A percentile compares a stretch with the other conserved stretches of the same genome.
Conservation (phyloP, 1,140 invertebrate genomes). For the Battus philenor region DNA sequence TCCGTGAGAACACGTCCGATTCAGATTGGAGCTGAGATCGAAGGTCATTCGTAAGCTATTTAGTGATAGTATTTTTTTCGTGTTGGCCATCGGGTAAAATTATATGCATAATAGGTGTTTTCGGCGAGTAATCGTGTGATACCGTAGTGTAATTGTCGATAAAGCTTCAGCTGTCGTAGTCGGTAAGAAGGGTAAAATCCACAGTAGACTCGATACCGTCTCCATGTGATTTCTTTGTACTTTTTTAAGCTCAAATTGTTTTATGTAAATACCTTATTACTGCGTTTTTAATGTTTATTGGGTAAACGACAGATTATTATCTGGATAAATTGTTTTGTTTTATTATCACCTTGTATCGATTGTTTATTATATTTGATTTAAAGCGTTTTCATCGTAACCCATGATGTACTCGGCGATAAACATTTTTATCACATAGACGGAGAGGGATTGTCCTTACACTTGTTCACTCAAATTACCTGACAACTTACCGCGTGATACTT, state of each 20-base stretch:
- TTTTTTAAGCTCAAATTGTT: conserved; percentile 73
- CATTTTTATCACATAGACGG: conserved; percentile 22
- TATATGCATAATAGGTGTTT: conserved; percentile 69
- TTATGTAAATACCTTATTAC: conserved; percentile 68
- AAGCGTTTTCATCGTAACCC: conserved; percentile 25
- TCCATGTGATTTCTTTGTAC: conserved; percentile 72
- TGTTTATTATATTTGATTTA: conserved; percentile 15
- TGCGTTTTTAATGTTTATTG: conserved; percentile 47
- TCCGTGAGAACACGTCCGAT: conserved; percentile 1
- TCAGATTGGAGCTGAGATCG: conserved; percentile 21
- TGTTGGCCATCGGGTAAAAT: conserved; percentile 67
- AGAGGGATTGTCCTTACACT: conserved; percentile 27
- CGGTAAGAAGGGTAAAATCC: conserved; percentile 68
- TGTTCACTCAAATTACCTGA: conserved; percentile 36
- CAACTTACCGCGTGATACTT: conserved; percentile 35
- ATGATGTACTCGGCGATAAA: conserved; percentile 23
- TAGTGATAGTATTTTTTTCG: conserved; percentile 64
- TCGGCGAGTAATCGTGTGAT: conserved; percentile 69
- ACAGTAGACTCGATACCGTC: conserved; percentile 64
- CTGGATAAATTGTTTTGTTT: conserved; percentile 46
- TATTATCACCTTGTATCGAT: conserved; percentile 21
- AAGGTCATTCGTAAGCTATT: conserved; percentile 49
- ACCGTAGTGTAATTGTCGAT: conserved; percentile 67
- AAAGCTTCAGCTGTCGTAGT: conserved; percentile 69
- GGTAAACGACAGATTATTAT: conserved; percentile 51